Base-by-base conservation (phyloP, 2,888 invertebrate genomes). In the Protophormia terraenovae region DNA sequence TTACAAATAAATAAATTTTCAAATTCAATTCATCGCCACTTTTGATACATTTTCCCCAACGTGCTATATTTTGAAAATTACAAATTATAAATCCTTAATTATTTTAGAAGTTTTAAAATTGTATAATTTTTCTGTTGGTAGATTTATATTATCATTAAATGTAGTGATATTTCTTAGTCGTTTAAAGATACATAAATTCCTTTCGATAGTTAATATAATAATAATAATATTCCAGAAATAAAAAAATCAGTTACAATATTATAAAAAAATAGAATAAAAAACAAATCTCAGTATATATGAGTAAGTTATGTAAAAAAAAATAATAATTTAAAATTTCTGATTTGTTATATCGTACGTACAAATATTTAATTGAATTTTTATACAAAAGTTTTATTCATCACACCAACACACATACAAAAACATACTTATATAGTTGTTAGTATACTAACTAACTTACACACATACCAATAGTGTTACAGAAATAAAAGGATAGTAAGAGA, bases 211-310 rank as follows among this genome's bases (percentile, higher is more conserved):
- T 71, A 5, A 8, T 16, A 55, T 22, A 19, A 24, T 38, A 47
- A 8, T 41, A 47, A 24, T 53, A 47, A 47, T 19, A 22, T 22
- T 60, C 6, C n/a, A 27, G 16, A 41, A 47, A 45, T 8, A 47
- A 45, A 60, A 32, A 32, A 10, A 16, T 24, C 53, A 53, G 24
- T 35, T 53, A 16, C 8, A n/a, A n/a, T n/a, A n/a, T n/a, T n/a
- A n/a, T 29, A 50, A 24, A 50, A n/a, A 67, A 67, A 66, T 53
- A 64, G 16, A 64, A 55, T 66, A 27, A 69, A 64, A 66, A 14
- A 22, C 50, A 71, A 55, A 71, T 71, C 55, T 41, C 38, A 27
- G 24, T 24, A 27, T n/a, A n/a, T n/a, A n/a, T 41, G 19, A 32
- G 12, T 60, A 35, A 69, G 14, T 24, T 32, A 69, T 22, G 32